Percentiles rank a stretch among this genome's conserved stretches.
Evolutionary conservation across 2,888 invertebrate genomes (phyloP).

Genomic region (Schrankia costaestrigalis): DNA sequence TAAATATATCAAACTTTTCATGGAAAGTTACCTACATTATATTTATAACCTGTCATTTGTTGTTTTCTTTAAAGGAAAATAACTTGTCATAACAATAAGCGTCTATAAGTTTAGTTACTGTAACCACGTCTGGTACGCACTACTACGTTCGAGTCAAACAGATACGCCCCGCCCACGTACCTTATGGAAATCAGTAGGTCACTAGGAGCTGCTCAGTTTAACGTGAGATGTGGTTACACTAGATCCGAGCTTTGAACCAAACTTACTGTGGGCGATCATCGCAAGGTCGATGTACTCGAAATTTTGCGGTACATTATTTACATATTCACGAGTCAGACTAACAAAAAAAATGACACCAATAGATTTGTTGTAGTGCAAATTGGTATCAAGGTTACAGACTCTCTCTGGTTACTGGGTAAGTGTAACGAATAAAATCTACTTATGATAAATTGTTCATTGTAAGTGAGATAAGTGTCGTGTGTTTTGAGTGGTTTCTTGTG

Average conservation of each 20-base stretch:
- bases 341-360: constrained; percentile 73
- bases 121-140: constrained; percentile 30
- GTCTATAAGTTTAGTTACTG: constrained; percentile 33
- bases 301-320: constrained; percentile 76
- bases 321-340: constrained; percentile 65
- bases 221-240: constrained; percentile 46
- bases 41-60: no score
- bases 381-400: constrained; percentile 75
- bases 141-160: constrained; percentile 34
- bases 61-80: no score
- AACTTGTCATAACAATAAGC: no score
- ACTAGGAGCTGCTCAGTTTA: constrained; percentile 63
- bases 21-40: no score
- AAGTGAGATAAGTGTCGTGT: constrained; percentile 68
- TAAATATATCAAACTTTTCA: no score
- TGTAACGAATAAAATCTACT: constrained; percentile 74
- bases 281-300: constrained; percentile 76
- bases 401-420: constrained; percentile 77
- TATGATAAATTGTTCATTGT: constrained; percentile 79
- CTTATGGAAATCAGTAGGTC: constrained; percentile 77
- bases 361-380: constrained; percentile 63
- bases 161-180: constrained; percentile 55
- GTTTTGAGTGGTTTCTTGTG: constrained; percentile 72
- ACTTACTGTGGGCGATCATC: constrained; percentile 58
- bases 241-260: constrained; percentile 65